Evolutionary conservation across 37 sponge, comb jelly and placozoan genomes (phyloP).

Genomic region (Crambe crambe): DNA sequence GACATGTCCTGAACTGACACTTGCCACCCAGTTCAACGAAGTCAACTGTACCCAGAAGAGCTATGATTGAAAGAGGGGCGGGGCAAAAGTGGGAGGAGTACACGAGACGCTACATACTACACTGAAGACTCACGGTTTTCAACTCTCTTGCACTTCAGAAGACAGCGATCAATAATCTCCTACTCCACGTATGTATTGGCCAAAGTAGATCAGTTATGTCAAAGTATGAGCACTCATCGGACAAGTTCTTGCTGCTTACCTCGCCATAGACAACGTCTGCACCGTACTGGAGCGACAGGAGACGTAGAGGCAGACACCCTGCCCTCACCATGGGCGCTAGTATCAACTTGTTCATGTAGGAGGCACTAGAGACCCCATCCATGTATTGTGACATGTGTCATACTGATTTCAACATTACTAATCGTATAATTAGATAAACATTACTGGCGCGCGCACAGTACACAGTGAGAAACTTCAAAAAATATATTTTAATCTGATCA

Average conservation of each 20-base stretch:
- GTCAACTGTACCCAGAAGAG: conserved; percentile 89
- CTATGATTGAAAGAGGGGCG: conserved; percentile 30
- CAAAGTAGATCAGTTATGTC: too few species aligned
- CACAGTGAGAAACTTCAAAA: background rate
- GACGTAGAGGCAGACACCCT: conserved; percentile 89
- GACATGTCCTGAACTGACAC: conserved; percentile 88
- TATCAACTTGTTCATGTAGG: conserved; percentile 78
- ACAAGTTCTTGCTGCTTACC: too few species aligned
- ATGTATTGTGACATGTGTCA: background rate
- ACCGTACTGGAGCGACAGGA: conserved; percentile 86
- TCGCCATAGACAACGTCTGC: conserved; percentile 97
- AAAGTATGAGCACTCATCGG: too few species aligned
- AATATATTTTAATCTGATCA: background rate
- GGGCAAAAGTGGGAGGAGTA: background rate
- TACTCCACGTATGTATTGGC: background rate
- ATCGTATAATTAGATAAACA: background rate
- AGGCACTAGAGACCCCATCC: background rate
- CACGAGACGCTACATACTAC: too few species aligned
- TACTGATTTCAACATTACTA: background rate
- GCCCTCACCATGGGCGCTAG: conserved; percentile 98
- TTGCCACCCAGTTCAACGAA: conserved; percentile 73
- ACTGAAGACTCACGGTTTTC: conserved; percentile 64
- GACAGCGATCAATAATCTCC: conserved; percentile 89
- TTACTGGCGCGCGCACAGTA: too few species aligned
- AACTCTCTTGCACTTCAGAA: conserved; percentile 73